Evolutionary conservation across 2,113 vertebrate genomes (phyloP).

Genomic region (Microcebus jonahi): DNA sequence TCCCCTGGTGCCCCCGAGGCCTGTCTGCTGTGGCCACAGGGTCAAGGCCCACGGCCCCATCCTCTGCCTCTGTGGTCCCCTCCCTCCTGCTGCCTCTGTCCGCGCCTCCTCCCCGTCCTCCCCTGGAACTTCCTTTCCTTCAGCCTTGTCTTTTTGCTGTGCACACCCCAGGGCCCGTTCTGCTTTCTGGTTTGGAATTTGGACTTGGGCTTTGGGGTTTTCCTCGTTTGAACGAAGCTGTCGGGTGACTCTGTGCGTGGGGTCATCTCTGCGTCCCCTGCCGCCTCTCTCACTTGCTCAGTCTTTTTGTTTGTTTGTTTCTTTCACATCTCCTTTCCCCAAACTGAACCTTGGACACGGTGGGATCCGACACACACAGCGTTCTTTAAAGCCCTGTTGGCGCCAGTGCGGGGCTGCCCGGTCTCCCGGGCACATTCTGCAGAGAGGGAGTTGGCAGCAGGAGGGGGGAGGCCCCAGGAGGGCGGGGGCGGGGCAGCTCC

Average conservation of each 20-base stretch:
- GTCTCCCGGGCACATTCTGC: not conserved
- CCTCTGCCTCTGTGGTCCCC: fast-evolving
- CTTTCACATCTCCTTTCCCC: too few relatives aligned
- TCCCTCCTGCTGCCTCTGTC: not conserved
- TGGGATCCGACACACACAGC: fast-evolving
- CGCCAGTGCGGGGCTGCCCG: fast-evolving
- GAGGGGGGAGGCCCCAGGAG: too few relatives aligned
- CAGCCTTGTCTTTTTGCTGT: not conserved
- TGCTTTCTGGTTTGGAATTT: too few relatives aligned
- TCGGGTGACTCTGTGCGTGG: not conserved
- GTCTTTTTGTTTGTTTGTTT: not conserved
- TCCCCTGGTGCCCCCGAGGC: fast-evolving
- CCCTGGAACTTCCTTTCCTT: too few relatives aligned
- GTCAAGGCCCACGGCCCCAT: fast-evolving
- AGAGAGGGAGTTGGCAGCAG: too few relatives aligned
- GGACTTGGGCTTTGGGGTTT: not conserved
- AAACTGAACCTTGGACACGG: not conserved
- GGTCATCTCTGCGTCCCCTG: fast-evolving
- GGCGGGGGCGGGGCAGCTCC: not conserved
- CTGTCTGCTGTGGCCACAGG: fast-evolving
- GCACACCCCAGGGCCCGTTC: fast-evolving
- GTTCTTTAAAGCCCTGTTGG: not conserved
- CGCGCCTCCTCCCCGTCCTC: fast-evolving
- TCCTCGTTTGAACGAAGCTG: not conserved
- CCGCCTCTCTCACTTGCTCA: not conserved